phyloP scores from a whole-genome alignment of 2,113 vertebrate species.

The Myocastor coypus region DNA sequence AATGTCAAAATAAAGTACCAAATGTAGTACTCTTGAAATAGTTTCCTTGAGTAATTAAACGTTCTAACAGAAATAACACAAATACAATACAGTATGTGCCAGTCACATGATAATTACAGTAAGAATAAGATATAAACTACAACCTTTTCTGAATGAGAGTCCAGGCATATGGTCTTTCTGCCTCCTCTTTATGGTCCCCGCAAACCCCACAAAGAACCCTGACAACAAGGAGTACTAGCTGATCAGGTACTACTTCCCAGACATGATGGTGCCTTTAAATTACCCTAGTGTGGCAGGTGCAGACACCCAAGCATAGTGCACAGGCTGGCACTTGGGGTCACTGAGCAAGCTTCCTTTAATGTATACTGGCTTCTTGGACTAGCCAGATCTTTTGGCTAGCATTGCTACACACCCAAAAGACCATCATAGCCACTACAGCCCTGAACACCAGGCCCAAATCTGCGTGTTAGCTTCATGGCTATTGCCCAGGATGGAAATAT shows the following conservation, averaged over 20 bases:
- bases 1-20: conserved; percentile 48
- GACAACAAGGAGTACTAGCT: background rate
- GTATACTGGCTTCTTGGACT: conserved; percentile 5
- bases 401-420: background rate
- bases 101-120: conserved; percentile 30
- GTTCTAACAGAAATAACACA: conserved; percentile 37
- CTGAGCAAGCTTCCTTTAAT: conserved; percentile 35
- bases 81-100: background rate
- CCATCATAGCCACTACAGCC: background rate
- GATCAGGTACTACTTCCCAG: conserved; percentile 12
- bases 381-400: conserved; percentile 46
- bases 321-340: conserved; percentile 39
- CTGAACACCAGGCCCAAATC: background rate
- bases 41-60: conserved; percentile 41
- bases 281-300: background rate
- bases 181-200: background rate
- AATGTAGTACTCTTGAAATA: conserved; percentile 54
- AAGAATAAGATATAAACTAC: conserved; percentile 39
- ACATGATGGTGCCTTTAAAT: background rate
- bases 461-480: conserved; percentile 51
- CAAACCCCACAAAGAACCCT: background rate
- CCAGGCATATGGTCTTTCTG: conserved; percentile 6
- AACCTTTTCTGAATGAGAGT: conserved; percentile 37
- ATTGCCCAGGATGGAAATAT: conserved; percentile 38
- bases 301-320: background rate